phyloP scores from a whole-genome alignment of 1,140 invertebrate genomes.

The Pseudomyrmex gracilis region DNA sequence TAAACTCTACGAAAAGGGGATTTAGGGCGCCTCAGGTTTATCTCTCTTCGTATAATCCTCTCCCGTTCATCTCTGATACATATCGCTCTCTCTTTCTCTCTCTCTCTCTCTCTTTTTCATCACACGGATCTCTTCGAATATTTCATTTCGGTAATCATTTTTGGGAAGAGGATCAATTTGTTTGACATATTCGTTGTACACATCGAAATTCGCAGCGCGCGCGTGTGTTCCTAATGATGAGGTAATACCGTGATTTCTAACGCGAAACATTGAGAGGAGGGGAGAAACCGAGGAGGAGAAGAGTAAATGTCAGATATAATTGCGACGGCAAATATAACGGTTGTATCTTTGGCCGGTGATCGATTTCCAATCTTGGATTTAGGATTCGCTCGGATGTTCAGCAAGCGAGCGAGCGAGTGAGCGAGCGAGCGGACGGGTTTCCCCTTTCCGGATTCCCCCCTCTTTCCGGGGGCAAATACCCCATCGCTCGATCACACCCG shows the following conservation, averaged over 20 bases:
- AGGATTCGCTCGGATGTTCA: conserved; percentile 53
- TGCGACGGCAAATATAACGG: conserved; percentile 67
- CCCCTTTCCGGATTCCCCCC: conserved; percentile 3
- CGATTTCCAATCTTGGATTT: conserved; percentile 74
- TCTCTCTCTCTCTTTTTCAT: neutral
- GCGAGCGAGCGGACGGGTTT: neutral
- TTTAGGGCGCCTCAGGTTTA: conserved; percentile 20
- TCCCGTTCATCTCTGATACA: neutral
- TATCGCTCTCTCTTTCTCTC: neutral
- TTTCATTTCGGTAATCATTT: conserved; percentile 11
- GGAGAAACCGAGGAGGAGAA: too few species aligned
- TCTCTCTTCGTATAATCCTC: conserved; percentile 27
- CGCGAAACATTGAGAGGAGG: conserved; percentile 13
- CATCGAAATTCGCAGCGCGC: conserved; percentile 8
- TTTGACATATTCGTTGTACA: too few species aligned
- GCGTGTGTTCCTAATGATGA: conserved; percentile 17
- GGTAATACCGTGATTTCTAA: conserved; percentile 61
- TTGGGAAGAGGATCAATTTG: neutral
- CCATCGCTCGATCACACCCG: conserved; percentile 55
- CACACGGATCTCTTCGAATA: neutral
- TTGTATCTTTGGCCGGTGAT: conserved; percentile 57
- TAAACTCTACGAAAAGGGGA: conserved; percentile 37
- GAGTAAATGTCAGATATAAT: conserved; percentile 65
- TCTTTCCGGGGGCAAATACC: conserved; percentile 61
- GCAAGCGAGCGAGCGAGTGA: conserved; percentile 23